Percentiles rank a stretch among this genome's conserved stretches.
Conservation (phyloP, 2,113 vertebrate species). For the Corythornis madagascariensis region DNA sequence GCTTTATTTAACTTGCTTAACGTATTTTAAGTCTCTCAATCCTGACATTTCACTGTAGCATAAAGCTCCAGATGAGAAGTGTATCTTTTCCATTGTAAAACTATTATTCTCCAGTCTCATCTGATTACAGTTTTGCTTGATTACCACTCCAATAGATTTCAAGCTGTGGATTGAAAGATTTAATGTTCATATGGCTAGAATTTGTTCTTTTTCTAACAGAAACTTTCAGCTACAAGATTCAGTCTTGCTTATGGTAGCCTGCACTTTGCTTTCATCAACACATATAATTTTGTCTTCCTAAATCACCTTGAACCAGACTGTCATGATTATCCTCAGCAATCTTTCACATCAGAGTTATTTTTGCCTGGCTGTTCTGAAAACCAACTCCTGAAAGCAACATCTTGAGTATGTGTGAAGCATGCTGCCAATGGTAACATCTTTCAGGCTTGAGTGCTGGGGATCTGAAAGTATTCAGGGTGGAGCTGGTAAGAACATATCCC, state of each 20-base stretch:
- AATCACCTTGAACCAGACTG: not conserved
- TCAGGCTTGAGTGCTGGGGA: not conserved
- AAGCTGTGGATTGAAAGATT: constrained; percentile 4
- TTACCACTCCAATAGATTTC: constrained; percentile 11
- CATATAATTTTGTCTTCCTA: not conserved
- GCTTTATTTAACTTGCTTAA: constrained; percentile 39
- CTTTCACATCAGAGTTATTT: not conserved
- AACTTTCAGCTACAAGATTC: not conserved
- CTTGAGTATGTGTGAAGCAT: not conserved
- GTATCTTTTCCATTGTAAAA: constrained; percentile 13
- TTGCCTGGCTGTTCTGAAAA: not conserved
- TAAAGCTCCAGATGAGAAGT: constrained; percentile 28
- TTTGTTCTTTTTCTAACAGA: not conserved
- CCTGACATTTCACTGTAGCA: not conserved
- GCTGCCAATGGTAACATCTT: not conserved
- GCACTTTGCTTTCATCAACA: not conserved
- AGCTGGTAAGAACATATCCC: not conserved
- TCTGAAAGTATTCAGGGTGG: not conserved
- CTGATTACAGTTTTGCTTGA: constrained; percentile 27
- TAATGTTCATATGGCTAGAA: not conserved
- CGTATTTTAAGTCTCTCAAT: not conserved
- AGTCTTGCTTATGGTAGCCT: not conserved
- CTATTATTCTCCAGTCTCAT: not conserved
- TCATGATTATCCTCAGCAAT: not conserved
- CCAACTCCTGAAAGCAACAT: not conserved